These are phyloP conservation scores for Drosophila repleta DNA, from an alignment of 1,140 invertebrate genomes.

Conservation along the genomic window DNA sequence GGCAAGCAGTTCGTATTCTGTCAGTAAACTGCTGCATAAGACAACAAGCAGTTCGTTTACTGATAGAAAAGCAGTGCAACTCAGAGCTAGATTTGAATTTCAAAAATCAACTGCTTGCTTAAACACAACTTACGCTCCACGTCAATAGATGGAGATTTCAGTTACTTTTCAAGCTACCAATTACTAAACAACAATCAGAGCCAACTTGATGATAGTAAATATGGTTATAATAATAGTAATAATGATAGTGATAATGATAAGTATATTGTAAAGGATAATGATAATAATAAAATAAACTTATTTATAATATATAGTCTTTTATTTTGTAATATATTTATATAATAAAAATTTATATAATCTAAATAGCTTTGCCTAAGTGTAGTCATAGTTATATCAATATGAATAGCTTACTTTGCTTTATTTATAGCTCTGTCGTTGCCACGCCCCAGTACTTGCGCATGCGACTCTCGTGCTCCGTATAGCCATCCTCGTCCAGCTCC, in stretches of 20 bases:
- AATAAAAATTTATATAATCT: no score
- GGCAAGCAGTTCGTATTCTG: no score
- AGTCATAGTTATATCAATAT: no score
- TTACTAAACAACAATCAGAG: no score
- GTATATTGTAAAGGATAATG: no score
- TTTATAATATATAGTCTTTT: background rate
- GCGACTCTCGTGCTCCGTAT: conserved; percentile 87
- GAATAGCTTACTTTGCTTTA: no score
- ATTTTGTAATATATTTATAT: background rate
- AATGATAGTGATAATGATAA: no score
- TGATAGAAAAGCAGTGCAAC: no score
- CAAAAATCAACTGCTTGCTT: background rate
- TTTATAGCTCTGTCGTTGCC: conserved; percentile 90
- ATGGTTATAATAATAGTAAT: background rate
- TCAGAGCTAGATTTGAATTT: background rate
- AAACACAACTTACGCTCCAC: background rate
- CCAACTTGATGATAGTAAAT: no score
- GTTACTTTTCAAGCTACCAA: background rate
- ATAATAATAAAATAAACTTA: background rate
- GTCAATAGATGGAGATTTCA: background rate
- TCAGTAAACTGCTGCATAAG: no score
- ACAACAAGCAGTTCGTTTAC: no score
- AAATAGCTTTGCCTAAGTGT: background rate
- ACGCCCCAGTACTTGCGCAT: conserved; percentile 95
- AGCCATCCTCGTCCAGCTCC: conserved; percentile 82